Conservation (phyloP, 2,113 vertebrate genomes). For the Lipotes vexillifer region DNA sequence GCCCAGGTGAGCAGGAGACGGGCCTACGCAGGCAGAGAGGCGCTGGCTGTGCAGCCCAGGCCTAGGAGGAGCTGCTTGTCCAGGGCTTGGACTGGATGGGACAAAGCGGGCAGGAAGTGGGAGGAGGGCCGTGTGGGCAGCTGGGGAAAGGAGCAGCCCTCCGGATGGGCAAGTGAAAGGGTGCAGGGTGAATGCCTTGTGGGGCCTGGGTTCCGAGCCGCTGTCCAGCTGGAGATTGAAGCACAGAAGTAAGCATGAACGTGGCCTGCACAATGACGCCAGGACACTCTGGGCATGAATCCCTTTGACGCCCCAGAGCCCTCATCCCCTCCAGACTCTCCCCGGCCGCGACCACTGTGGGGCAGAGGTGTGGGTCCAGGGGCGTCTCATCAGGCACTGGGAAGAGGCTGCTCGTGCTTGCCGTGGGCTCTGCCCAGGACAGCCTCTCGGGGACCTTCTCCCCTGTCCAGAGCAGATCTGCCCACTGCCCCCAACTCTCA, state of each 20-base stretch:
- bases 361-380: not conserved
- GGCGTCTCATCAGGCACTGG: not conserved
- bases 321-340: too few relatives aligned
- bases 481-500: not conserved
- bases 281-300: not conserved
- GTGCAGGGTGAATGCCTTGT: not conserved
- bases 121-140: not conserved
- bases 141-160: not conserved
- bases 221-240: not conserved
- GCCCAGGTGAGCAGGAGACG: not conserved
- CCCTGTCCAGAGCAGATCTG: not conserved
- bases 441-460: not conserved
- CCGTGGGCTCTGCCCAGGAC: not conserved
- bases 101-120: not conserved
- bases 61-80: not conserved
- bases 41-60: too few relatives aligned
- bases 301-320: not conserved
- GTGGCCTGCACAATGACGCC: fast-evolving
- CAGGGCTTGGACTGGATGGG: not conserved
- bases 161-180: not conserved
- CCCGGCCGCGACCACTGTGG: not conserved
- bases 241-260: fast-evolving
- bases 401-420: not conserved
- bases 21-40: not conserved
- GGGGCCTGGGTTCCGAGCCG: not conserved